Base-by-base conservation (phyloP, 2,797 vertebrate species). In the Lateolabrax maculatus region DNA sequence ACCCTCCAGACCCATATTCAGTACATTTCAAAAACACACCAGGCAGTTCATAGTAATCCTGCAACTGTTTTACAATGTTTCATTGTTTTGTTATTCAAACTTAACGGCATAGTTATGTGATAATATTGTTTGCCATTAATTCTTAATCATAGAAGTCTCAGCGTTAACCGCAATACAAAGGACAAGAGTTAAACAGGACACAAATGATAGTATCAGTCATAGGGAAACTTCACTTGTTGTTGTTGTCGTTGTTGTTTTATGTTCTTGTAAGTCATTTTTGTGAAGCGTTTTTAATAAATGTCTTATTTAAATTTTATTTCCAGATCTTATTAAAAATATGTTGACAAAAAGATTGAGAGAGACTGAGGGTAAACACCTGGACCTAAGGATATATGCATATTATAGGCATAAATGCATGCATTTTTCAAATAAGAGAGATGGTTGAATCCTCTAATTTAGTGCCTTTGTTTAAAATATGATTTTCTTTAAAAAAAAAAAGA, bases 381-480 rank as follows among this genome's bases (percentile, higher is more conserved):
- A 71, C 43, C 64, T 58, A 31, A 67, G 8, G 29, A 81, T 36
- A 34, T 55, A 55, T 86, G 82, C 80, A 75, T 77, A 5, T 75
- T 81, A 57, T 15, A 31, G 66, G 46, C 65, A 79, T 86, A 65
- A 76, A 66, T 86, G 68, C 77, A 75, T 77, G 69, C 10, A 37
- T 65, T 44, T 27, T 81, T 52, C 27, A 58, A 67, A 66, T 10
- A 31, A 37, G 56, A 79, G 75, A 77, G 71, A 80, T 81, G 75
- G 49, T 71, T 58, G 2, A 77, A 71, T 88, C 81, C 73, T 91
- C 84, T n/a, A 64, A 21, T 75, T 75, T 58, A 79, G 90, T 93
- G 91, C 89, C 90, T 93, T 92, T 79, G 31, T 77, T 63, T 23
- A 43, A 71, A 72, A 71, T 82, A 13, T 29, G 19, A 41, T 3